Base-by-base conservation (phyloP, 2,113 vertebrate species). In the Phylloscopus whistleri region DNA sequence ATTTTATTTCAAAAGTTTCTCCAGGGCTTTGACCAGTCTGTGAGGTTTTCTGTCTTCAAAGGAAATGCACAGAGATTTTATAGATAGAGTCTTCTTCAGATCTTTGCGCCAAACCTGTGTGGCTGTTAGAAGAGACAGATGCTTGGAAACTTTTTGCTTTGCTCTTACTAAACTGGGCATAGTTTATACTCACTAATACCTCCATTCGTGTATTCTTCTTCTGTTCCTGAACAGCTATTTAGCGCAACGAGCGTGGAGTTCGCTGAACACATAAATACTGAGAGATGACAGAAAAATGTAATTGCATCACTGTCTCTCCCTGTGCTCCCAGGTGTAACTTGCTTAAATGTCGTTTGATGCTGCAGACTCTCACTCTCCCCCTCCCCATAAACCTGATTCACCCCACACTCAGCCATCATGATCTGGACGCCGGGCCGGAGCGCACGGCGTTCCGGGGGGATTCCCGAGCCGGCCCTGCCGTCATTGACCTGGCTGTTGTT, bases 401-500 rank as follows among this genome's bases (percentile, higher is more conserved):
- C 97, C 98, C 98, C 95, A 96, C 96, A 87, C 98, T 98, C 98
- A 98, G 97, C 96, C 96, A 90, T 98, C 98, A 97, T 96, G 98
- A 98, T 98, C 95, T 97, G 59, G 11, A 84, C 86, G 96, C 98
- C 97, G 86, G 94, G 93, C 97, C 93, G 92, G 97, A 94, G 97
- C 6, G 19, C 79, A 30, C 3, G 4, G 24, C 7, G 28, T 49
- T 97, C 98, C 91, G 37, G 2, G 28, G 98, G 98, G 98, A 98
- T 98, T 98, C 97, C 78, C 83, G 95, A 97, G 98, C 99, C 98
- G 98, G 98, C 98, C 97, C 98, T 98, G 98, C 98, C 91, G 98
- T 99, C 97, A 97, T 98, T 98, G 99, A 98, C 99, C 99, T 98
- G 98, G 99, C 99, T 98, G 98, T 98, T 99, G 99, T 98, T 99